phyloP scores from a whole-genome alignment of 2,113 vertebrate genomes.

The Oreochromis niloticus region DNA sequence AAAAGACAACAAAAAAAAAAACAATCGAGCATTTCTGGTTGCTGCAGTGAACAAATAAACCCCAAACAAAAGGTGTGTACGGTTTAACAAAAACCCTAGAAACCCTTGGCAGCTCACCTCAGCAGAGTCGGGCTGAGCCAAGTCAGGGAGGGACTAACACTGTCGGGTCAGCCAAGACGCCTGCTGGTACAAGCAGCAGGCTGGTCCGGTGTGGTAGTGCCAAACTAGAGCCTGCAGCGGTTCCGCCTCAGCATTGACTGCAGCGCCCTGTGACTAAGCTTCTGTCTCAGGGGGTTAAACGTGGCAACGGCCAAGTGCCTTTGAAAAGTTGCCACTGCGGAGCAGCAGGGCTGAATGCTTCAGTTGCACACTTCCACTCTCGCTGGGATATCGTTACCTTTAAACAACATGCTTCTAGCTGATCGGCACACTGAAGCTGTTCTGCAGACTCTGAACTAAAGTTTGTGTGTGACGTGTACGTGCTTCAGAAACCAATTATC shows the following conservation, averaged over 20 bases:
- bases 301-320: neutral
- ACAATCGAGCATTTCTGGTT: neutral
- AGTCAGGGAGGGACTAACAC: neutral
- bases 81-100: neutral
- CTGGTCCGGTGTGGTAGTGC: neutral
- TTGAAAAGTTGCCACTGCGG: slow-evolving; percentile 31
- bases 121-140: neutral
- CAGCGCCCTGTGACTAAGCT: neutral
- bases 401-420: neutral
- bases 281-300: neutral
- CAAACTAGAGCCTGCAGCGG: neutral
- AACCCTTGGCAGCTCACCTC: neutral
- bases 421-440: neutral
- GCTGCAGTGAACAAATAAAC: neutral
- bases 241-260: neutral
- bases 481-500: neutral
- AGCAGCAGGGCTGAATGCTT: neutral
- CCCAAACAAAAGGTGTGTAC: neutral
- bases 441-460: neutral
- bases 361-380: neutral
- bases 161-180: neutral
- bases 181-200: slow-evolving; percentile 6
- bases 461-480: neutral
- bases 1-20: neutral
- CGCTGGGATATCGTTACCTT: neutral